Base-by-base conservation (phyloP, 2,888 invertebrate species). In the Liodrosophila aerea region DNA sequence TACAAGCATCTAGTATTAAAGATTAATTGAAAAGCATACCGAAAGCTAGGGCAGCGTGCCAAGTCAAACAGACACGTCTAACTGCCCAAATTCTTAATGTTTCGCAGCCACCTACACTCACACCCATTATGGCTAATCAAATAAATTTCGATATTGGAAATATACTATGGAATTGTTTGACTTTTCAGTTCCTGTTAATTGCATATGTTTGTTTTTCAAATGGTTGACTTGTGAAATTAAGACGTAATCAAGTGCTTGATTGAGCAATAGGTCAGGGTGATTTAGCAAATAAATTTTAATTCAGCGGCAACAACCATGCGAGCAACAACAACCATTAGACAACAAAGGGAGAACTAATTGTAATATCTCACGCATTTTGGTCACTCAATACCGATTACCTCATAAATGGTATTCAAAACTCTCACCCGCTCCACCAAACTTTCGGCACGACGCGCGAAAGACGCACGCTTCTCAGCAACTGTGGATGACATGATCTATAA, bases 391-490 rank as follows among this genome's bases (percentile, higher is more conserved):
- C 76, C 82, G 66, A 45, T 70, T 76, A 77, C 90, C 90, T 90
- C 90, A 77, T 87, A 89, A 60, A 90, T 89, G 76, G 88, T 88
- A 77, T 89, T 89, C 87, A 90, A 81, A 74, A 88, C 86, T 89
- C 90, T 90, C 90, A 90, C 90, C 90, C 90, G 87, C 89, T 90
- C 90, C 80, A 90, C 77, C 62, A 90, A 84, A 73, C 90, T 90
- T 59, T 90, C 90, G 43, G 90, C 90, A 56, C 90, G 88, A 40
- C 90, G 83, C 30, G 90, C 90, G 74, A 90, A 90, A 7, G 88
- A 88, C 60, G 87, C 85, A 56, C 90, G 88, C 77, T 88, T 87
- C 39, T 88, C 85, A 56, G 88, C 85, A 47, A 84, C 88, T 40
- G 70, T 33, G 54, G 83, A 69, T 43, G 89, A 77, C 88, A 89